Percentiles rank a stretch among this genome's conserved stretches.
phyloP scores from a whole-genome alignment of 1,140 invertebrate genomes.

The Pseudomyrmex cubaensis region DNA sequence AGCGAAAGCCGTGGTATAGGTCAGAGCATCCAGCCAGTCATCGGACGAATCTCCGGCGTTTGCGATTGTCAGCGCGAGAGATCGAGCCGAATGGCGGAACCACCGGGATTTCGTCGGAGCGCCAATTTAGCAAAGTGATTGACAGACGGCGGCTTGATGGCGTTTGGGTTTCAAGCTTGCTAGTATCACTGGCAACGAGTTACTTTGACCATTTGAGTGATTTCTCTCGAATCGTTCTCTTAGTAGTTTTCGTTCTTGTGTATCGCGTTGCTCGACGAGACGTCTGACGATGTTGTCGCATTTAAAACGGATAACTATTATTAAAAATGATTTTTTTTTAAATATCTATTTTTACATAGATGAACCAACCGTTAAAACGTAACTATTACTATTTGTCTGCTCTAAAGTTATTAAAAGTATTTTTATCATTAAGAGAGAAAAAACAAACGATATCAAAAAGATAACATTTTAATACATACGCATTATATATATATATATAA shows the following conservation, averaged over 20 bases:
- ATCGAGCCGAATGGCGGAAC: conserved; percentile 40
- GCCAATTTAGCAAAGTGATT: conserved; percentile 67
- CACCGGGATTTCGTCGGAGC: conserved; percentile 43
- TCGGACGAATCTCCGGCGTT: not conserved
- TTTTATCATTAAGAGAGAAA: not conserved
- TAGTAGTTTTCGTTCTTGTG: conserved; percentile 15
- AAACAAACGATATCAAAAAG: not conserved
- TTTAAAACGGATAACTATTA: no score
- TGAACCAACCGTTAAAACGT: no score
- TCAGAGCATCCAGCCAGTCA: conserved; percentile 34
- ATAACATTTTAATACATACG: no score
- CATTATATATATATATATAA: no score
- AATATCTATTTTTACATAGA: no score
- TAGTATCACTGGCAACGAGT: conserved; percentile 35
- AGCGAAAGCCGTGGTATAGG: conserved; percentile 53
- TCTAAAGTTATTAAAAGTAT: no score
- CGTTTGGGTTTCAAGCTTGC: conserved; percentile 18
- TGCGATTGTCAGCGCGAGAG: conserved; percentile 56
- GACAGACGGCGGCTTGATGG: conserved; percentile 64
- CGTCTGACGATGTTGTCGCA: not conserved
- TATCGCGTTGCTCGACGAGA: not conserved
- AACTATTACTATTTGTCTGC: no score
- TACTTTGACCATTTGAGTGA: conserved; percentile 41
- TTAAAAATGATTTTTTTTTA: no score
- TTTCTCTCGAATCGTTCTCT: conserved; percentile 31